Base-by-base conservation (phyloP, 30 jellyfish, hydroid and myxozoan genomes). In the Thelohanellus kitauei region DNA sequence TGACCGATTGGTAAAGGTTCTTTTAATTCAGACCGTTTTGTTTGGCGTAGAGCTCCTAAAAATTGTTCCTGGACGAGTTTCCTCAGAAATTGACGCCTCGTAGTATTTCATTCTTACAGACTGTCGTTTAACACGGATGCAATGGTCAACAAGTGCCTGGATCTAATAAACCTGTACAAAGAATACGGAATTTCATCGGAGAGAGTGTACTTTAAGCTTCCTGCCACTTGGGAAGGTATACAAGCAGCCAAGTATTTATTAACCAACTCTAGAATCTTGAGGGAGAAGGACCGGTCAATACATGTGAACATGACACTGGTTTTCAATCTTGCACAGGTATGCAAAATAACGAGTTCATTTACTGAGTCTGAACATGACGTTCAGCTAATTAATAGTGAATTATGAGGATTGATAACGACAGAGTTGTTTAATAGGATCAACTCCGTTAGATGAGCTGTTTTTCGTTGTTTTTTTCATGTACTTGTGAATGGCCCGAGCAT, bases 41-140 rank as follows among this genome's bases (percentile, higher is more conserved):
- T 62, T 80, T 43, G 98, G 98, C 10, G 2, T 62, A 45, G 90
- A 80, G 29, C 58, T 63, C 11, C 40, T 80, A 31, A 65, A 65
- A 34, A 58, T 65, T 33, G 89, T 80, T 4, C 89, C 98, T 6
- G 98, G 98, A 17, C 53, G 98, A 31, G 89, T 80, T 1, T 80
- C 98, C 14, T 64, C 98, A 13, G 98, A 80, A 44, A 89, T 80
- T n/a, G 98, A 80, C 49, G 98, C 98, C 41, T 51, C 89, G 98
- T 80, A 31, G 25, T 60, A 8, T 11, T 11, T 5, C 6, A 5
- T 27, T 27, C n/a, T 5, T 11, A 38, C 35, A 75, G 95, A 53
- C 48, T 75, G 1, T 75, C 95, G 17, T 75, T 75, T 49, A 88
- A 75, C 43, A 44, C 57, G 3, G 84, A 75, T 20, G 95, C 80